Evolutionary conservation across 37 sponge, comb jelly and placozoan genomes (phyloP).

Genomic region (Mnemiopsis leidyi): DNA sequence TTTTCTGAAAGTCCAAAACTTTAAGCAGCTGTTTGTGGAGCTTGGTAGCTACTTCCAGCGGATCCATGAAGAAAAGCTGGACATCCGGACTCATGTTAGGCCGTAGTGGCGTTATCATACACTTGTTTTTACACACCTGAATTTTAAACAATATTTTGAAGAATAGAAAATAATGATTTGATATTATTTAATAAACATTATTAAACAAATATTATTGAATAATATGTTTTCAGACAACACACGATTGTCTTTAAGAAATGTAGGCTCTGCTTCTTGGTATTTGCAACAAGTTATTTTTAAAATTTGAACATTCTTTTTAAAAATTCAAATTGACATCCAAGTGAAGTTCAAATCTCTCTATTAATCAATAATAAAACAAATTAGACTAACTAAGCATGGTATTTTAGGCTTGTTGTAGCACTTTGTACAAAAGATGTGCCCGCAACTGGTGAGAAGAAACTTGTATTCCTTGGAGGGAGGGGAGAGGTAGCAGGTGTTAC

Average conservation of each 20-base stretch:
- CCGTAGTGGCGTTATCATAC: not conserved
- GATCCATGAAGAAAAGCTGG: conserved; percentile 66
- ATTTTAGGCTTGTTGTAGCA: conserved; percentile 50
- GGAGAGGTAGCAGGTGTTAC: conserved; percentile 67
- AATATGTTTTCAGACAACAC: too few species aligned
- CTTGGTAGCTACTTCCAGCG: conserved; percentile 52
- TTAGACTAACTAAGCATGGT: conserved; percentile 24
- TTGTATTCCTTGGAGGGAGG: conserved; percentile 65
- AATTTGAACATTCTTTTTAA: too few species aligned
- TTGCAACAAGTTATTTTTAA: too few species aligned
- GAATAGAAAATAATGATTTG: not conserved
- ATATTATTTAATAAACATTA: not conserved
- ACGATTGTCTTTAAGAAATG: too few species aligned
- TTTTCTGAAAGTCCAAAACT: conserved; percentile 63
- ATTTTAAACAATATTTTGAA: not conserved
- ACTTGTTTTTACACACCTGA: conserved; percentile 57
- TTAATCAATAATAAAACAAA: too few species aligned
- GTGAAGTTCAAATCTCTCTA: too few species aligned
- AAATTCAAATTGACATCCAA: too few species aligned
- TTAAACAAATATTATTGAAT: not conserved
- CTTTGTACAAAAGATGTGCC: conserved; percentile 70
- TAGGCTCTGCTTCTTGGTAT: too few species aligned
- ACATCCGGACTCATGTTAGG: conserved; percentile 64
- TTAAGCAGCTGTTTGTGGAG: conserved; percentile 54
- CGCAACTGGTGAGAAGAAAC: conserved; percentile 72